Evolutionary conservation across 1,140 invertebrate genomes (phyloP).

Genomic region (Penaeus vannamei): DNA sequence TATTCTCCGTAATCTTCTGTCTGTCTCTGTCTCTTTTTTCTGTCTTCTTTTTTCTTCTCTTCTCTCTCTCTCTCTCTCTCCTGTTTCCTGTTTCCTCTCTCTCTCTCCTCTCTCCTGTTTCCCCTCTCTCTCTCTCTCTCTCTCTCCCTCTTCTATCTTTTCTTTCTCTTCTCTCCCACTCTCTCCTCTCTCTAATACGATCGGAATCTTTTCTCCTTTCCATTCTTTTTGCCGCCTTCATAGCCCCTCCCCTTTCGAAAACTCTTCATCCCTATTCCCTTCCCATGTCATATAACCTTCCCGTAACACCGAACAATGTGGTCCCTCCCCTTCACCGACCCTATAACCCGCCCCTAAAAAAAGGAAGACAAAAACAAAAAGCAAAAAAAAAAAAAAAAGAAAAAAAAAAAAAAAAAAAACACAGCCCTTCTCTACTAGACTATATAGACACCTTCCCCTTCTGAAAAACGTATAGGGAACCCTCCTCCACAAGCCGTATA

Average conservation of each 20-base stretch:
- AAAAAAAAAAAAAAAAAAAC: too few relatives aligned
- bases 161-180: slow-evolving; percentile 31
- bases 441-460: too few relatives aligned
- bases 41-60: neutral
- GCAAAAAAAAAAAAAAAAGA: too few relatives aligned
- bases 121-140: neutral
- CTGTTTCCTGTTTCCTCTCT: neutral
- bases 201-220: neutral
- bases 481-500: too few relatives aligned
- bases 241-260: neutral
- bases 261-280: too few relatives aligned
- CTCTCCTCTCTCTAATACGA: slow-evolving; percentile 1
- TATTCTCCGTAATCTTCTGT: neutral
- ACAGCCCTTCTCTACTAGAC: too few relatives aligned
- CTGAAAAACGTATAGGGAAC: neutral
- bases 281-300: too few relatives aligned
- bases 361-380: too few relatives aligned
- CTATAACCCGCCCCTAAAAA: too few relatives aligned
- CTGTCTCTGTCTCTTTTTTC: neutral
- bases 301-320: too few relatives aligned
- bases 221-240: neutral
- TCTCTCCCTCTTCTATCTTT: slow-evolving; percentile 35
- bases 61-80: neutral
- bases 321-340: too few relatives aligned
- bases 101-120: neutral